phyloP scores from a whole-genome alignment of 2,888 invertebrate species.

The Drosophila formosana region DNA sequence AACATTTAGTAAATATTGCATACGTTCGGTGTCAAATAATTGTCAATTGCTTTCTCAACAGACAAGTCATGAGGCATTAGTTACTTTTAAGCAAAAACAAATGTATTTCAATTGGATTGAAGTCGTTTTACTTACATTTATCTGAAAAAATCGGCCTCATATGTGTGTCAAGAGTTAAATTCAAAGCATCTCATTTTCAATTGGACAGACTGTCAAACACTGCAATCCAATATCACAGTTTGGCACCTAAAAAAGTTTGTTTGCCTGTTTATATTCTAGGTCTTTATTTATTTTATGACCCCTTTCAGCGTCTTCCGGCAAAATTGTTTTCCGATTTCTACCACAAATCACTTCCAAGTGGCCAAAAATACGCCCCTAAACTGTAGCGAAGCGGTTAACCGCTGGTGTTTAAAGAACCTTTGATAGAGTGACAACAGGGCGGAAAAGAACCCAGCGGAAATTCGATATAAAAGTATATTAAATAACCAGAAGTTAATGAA shows the following conservation, averaged over 20 bases:
- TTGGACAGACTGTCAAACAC: not conserved
- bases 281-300: slow-evolving; percentile 59
- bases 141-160: no score
- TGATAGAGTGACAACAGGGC: slow-evolving; percentile 70
- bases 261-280: slow-evolving; percentile 23
- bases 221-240: slow-evolving; percentile 12
- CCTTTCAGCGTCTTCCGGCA: slow-evolving; percentile 32
- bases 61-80: no score
- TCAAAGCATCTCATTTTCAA: no score
- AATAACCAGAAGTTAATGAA: slow-evolving; percentile 78
- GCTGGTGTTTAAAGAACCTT: slow-evolving; percentile 54
- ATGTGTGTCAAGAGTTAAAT: no score
- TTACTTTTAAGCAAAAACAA: no score
- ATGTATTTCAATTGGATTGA: no score
- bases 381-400: slow-evolving; percentile 22
- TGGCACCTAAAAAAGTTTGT: slow-evolving; percentile 3
- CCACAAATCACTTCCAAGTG: slow-evolving; percentile 47
- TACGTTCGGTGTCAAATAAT: no score
- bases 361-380: not conserved
- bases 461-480: slow-evolving; percentile 70
- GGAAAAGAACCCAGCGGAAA: slow-evolving; percentile 60
- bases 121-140: no score
- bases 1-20: no score
- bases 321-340: slow-evolving; percentile 64
- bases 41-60: no score